Base-by-base conservation (phyloP, 2,113 vertebrate genomes). In the Origma solitaria region DNA sequence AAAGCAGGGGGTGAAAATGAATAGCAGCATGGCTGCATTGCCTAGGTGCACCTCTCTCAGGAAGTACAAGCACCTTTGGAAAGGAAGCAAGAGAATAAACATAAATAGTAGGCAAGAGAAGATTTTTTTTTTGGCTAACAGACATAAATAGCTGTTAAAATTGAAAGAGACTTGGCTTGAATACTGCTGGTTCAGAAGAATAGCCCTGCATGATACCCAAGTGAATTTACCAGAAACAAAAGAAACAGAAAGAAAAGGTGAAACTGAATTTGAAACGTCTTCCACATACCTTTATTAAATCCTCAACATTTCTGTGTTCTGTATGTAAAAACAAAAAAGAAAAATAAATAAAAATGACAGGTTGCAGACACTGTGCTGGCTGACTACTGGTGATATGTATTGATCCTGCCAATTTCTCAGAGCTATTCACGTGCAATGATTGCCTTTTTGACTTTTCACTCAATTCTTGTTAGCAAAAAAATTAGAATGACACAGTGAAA, bases 381-480 rank as follows among this genome's bases (percentile, higher is more conserved):
- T 82, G 54, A 33, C 62, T 11, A 38, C 37, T 24, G 9, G 20
- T 61, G 49, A 57, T 64, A 47, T 15, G 7, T 64, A 82, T 94
- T 53, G 84, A 95, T 89, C 61, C 31, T 82, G 61, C 21, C 73
- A 38, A 28, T 53, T 13, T 69, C 45, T 94, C 49, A 57, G 40
- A 79, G 31, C 5, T 72, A 14, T 45, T 87, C 61, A 20, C 35
- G 61, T 97, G 33, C 40, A 47, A 30, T 68, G n/a, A 87, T 50
- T 82, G 62, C 7, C 49, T 94, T 84, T 87, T 82, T 95, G 76
- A 82, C 45, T 89, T 31, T 69, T 91, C 70, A 76, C 33, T 92
- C 78, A 92, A 45, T 87, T 87, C 73, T 76, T 71, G 35, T 82
- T 89, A 94, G 73, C 65, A 87, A 64, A 87, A 80, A 71, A 49